Percentiles rank a stretch among this genome's conserved stretches.
Evolutionary conservation across 1,140 invertebrate species (phyloP).

Genomic region (Babylonia areolata): DNA sequence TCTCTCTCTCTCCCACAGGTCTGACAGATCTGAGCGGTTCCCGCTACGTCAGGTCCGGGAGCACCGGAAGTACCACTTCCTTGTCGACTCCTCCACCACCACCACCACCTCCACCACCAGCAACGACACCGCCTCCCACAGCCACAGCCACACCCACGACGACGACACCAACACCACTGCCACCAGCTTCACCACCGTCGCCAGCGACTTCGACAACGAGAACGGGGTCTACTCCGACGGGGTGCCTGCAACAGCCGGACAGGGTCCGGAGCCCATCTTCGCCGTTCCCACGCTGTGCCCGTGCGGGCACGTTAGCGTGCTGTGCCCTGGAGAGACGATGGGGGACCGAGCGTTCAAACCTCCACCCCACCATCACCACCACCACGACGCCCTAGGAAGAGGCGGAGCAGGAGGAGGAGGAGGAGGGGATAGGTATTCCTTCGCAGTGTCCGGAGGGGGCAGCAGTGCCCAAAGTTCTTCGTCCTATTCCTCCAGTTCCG

Average conservation of each 20-base stretch:
- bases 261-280: conserved; percentile 24
- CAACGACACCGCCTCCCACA: conserved; percentile 28
- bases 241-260: background rate
- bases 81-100: conserved; percentile 34
- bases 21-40: background rate
- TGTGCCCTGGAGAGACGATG: background rate
- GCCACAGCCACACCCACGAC: conserved; percentile 29
- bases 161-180: conserved; percentile 38
- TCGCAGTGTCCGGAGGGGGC: background rate
- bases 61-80: conserved; percentile 37
- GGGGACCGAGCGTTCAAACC: background rate
- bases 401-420: background rate
- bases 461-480: background rate
- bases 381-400: background rate
- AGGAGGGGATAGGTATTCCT: background rate
- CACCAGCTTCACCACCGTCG: conserved; percentile 38
- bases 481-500: conserved; percentile 15
- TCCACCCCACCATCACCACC: background rate
- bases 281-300: conserved; percentile 27
- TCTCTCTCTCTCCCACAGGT: too few species aligned
- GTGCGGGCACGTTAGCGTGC: background rate
- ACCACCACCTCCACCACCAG: conserved; percentile 33
- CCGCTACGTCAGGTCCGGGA: conserved; percentile 7
- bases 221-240: background rate
- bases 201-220: conserved; percentile 34